Percentiles rank a stretch among this genome's conserved stretches.
Evolutionary conservation across 2,888 invertebrate species (phyloP).

Genomic region (Latheticus oryzae): DNA sequence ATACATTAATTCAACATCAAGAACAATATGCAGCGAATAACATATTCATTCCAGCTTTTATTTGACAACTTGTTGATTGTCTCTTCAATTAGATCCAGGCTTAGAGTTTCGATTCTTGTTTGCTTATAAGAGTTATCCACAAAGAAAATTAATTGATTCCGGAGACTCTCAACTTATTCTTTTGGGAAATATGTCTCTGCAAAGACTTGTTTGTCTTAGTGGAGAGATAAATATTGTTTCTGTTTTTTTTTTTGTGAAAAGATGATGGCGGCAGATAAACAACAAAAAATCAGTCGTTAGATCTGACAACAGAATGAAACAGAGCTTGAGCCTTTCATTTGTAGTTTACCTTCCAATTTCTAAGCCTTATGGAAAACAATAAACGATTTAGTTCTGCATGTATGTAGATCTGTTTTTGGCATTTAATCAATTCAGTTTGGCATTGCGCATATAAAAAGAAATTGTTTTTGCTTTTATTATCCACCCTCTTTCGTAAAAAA

Average conservation of each 20-base stretch:
- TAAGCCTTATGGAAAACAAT: slow-evolving; percentile 31
- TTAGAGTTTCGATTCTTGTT: slow-evolving; percentile 33
- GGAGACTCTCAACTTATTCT: slow-evolving; percentile 17
- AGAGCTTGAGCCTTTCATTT: too few species aligned
- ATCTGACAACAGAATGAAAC: too few species aligned
- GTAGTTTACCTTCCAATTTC: slow-evolving; percentile 33
- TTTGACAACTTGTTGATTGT: slow-evolving; percentile 41
- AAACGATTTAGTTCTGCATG: slow-evolving; percentile 21
- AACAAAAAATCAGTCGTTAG: too few species aligned
- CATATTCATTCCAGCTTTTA: too few species aligned
- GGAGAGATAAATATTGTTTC: slow-evolving; percentile 34
- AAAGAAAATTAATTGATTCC: slow-evolving; percentile 39
- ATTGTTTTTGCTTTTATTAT: slow-evolving; percentile 6
- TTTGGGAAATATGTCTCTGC: slow-evolving; percentile 38
- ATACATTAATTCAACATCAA: too few species aligned
- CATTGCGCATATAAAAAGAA: slow-evolving; percentile 18
- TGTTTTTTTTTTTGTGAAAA: slow-evolving; percentile 25
- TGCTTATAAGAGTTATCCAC: slow-evolving; percentile 26
- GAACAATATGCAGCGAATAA: too few species aligned
- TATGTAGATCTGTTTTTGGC: slow-evolving; percentile 31
- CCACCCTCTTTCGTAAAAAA: slow-evolving; percentile 2
- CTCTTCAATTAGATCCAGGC: slow-evolving; percentile 34
- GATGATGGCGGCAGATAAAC: slow-evolving; percentile 2
- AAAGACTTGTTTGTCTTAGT: slow-evolving; percentile 36
- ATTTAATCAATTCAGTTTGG: slow-evolving; percentile 25